These are phyloP conservation scores for Spongilla lacustris DNA, from an alignment of 37 sponge, comb jelly and placozoan genomes.

Conservation along the genomic window DNA sequence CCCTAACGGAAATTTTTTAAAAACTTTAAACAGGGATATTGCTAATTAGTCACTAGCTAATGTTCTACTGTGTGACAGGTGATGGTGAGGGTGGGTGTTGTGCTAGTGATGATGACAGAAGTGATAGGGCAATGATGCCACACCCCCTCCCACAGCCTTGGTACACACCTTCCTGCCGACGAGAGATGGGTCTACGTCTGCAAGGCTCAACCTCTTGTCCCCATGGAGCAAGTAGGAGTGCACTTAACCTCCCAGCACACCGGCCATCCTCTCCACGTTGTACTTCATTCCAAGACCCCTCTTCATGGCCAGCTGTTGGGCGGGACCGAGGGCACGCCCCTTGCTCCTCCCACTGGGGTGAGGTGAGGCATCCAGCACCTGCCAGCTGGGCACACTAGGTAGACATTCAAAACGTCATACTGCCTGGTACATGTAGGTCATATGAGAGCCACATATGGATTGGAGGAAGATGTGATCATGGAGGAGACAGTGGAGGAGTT, in stretches of 20 bases:
- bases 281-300: constrained; percentile 74
- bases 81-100: too few species aligned
- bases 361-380: constrained; percentile 85
- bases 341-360: constrained; percentile 77
- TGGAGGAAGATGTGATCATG: too few species aligned
- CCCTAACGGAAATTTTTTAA: too few species aligned
- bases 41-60: too few species aligned
- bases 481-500: too few species aligned
- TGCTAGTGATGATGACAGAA: too few species aligned
- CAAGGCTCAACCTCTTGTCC: constrained; percentile 35
- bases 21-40: too few species aligned
- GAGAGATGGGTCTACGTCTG: constrained; percentile 18
- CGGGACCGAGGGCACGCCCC: constrained; percentile 66
- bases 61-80: too few species aligned
- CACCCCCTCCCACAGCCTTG: constrained; percentile 75
- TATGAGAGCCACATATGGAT: background rate
- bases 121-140: background rate
- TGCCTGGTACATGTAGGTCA: constrained; percentile 53
- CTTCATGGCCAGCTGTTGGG: constrained; percentile 67
- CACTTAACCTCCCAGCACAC: constrained; percentile 88
- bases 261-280: constrained; percentile 80
- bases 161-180: constrained; percentile 93
- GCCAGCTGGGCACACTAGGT: constrained; percentile 80
- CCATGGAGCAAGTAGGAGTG: constrained; percentile 34
- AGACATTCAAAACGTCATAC: constrained; percentile 88